Conservation (phyloP, 2,797 vertebrate genomes). For the Girardinus metallicus region DNA sequence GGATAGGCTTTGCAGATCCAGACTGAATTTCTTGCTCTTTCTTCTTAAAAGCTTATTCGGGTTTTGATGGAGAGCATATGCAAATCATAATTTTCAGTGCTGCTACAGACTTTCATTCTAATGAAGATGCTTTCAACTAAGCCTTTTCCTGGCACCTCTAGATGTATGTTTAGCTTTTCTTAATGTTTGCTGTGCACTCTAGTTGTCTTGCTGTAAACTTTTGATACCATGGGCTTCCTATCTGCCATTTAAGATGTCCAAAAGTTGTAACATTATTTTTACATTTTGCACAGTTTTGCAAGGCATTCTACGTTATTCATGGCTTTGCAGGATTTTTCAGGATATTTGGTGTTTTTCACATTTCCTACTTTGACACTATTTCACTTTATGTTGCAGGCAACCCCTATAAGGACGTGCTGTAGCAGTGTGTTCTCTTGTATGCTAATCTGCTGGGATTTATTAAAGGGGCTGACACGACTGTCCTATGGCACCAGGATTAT, state of each 20-base stretch:
- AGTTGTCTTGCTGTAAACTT: not conserved
- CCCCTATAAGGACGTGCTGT: slow-evolving; percentile 26
- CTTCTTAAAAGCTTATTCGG: no score
- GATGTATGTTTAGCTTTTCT: not conserved
- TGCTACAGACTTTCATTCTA: not conserved
- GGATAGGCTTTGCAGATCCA: not conserved
- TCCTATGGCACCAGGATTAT: slow-evolving; percentile 27
- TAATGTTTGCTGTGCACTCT: not conserved
- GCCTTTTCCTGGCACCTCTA: not conserved
- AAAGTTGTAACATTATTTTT: not conserved
- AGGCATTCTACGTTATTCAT: not conserved
- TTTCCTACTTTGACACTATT: slow-evolving; percentile 8
- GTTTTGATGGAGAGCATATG: no score
- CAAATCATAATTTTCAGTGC: no score
- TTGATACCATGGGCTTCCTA: not conserved
- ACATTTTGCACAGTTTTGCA: not conserved
- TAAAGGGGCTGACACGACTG: slow-evolving; percentile 38
- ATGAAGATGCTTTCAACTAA: not conserved
- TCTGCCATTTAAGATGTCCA: not conserved
- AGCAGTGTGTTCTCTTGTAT: slow-evolving; percentile 8
- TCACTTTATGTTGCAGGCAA: slow-evolving; percentile 14
- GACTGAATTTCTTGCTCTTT: not conserved
- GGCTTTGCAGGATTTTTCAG: slow-evolving; percentile 2
- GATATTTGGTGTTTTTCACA: not conserved
- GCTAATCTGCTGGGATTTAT: slow-evolving; percentile 62